These are phyloP conservation scores for Blastobasis lacticolella DNA, from an alignment of 2,888 invertebrate genomes.

Conservation along the genomic window DNA sequence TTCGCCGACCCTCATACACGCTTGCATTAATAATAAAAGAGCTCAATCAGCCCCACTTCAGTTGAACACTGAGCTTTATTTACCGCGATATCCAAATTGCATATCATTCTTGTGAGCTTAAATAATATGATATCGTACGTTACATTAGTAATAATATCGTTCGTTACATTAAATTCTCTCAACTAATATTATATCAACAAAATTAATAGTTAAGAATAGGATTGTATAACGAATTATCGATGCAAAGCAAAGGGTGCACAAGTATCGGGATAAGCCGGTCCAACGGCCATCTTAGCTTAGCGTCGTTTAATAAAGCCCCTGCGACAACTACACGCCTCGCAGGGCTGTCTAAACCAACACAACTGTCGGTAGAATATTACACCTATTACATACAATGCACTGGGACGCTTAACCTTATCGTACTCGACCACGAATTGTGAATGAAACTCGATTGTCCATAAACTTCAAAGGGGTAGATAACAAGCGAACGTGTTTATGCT, in stretches of 20 bases:
- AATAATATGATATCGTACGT: no score
- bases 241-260: slow-evolving; percentile 52
- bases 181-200: no score
- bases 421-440: slow-evolving; percentile 13
- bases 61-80: no score
- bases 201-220: no score
- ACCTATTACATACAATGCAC: slow-evolving; percentile 13
- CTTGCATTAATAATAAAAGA: slow-evolving; percentile 53
- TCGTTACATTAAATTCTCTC: no score
- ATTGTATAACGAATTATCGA: slow-evolving; percentile 43
- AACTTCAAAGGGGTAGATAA: slow-evolving; percentile 15
- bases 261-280: slow-evolving; percentile 68
- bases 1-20: slow-evolving; percentile 51
- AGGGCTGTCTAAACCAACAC: slow-evolving; percentile 39
- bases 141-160: no score
- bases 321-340: slow-evolving; percentile 56
- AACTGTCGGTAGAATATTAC: slow-evolving; percentile 14
- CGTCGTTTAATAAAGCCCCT: slow-evolving; percentile 65
- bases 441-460: slow-evolving; percentile 8
- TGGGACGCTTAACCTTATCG: slow-evolving; percentile 17
- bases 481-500: neutral
- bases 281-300: slow-evolving; percentile 63
- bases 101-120: no score
- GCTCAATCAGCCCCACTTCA: slow-evolving; percentile 32
- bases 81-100: no score